Evolutionary conservation across 1,140 invertebrate genomes (phyloP), one percentile per base, ranked within the genome.

Genomic region (Cyclina sinensis): DNA sequence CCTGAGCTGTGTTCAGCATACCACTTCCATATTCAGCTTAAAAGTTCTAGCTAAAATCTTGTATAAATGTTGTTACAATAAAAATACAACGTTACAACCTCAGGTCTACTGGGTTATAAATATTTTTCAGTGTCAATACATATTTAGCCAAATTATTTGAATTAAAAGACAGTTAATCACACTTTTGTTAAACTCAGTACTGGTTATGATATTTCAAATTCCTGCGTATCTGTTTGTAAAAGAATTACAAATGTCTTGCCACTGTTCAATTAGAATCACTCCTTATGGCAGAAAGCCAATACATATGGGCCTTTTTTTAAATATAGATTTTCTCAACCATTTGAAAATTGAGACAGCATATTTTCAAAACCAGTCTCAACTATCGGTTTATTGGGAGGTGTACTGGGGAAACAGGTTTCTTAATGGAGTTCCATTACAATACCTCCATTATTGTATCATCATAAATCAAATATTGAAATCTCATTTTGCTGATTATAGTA

Each of bases 141-240:
- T n/a, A n/a, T n/a, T n/a, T n/a, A n/a, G n/a, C n/a, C 43, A 43
- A 43, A 43, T 43, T 43, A 43, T 43, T 43, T 43, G 43, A 43
- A 62, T 27, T 27, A 62, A 62, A 62, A 21, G 27, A 9, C 2
- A 62, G 9, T 27, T 62, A 62, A 62, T 62, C 3, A 14, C 14
- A 24, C n/a, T 62, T 62, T 62, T 24, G 57, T 62, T 62, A 27
- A 27, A 27, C 1, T 62, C 24, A 62, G 27, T 62, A 62, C 27
- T 14, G 27, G 24, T 62, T 62, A 62, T 5, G 57, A 62, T 62
- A 62, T 27, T 62, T 62, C 24, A 14, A 27, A 62, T 62, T 27
- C 57, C 24, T 21, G 27, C 46, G 21, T 74, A 74, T 74, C 39
- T 74, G 39, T 74, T 74, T 74, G 70, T 39, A 24, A 24, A 74